Conservation (phyloP, 2,888 invertebrate species). For the Patella pellucida region DNA sequence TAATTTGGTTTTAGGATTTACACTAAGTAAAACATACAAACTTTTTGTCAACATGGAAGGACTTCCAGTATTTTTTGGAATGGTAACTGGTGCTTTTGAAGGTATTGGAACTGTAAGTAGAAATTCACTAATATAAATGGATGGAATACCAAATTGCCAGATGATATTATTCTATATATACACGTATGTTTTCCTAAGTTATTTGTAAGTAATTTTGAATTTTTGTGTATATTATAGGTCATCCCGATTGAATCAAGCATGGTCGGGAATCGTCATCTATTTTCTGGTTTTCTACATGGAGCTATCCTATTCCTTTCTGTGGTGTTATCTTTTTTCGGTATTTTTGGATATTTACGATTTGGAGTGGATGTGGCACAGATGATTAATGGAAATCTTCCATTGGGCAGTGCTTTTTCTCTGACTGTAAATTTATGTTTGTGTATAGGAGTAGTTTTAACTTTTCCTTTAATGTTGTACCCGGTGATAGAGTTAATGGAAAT, state of each 20-base stretch:
- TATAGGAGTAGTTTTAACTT: constrained; percentile 64
- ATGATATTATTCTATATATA: too few species aligned
- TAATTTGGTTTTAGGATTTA: constrained; percentile 41
- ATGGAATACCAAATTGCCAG: not conserved
- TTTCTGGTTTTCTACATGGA: constrained; percentile 59
- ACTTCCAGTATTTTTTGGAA: constrained; percentile 65
- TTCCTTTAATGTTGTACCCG: constrained; percentile 67
- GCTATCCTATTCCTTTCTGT: constrained; percentile 50
- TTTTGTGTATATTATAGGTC: constrained; percentile 47
- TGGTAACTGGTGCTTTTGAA: constrained; percentile 65
- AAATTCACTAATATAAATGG: not conserved
- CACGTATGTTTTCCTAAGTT: not conserved
- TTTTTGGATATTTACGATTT: constrained; percentile 63
- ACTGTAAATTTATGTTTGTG: constrained; percentile 63
- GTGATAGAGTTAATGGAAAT: constrained; percentile 63
- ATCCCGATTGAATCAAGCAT: constrained; percentile 70
- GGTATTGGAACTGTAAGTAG: constrained; percentile 67
- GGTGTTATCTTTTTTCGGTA: constrained; percentile 60
- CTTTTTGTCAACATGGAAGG: constrained; percentile 42
- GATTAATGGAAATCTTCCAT: constrained; percentile 60
- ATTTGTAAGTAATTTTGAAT: not conserved
- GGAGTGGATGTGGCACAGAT: constrained; percentile 62
- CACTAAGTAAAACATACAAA: constrained; percentile 32
- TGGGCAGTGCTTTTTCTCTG: constrained; percentile 41
- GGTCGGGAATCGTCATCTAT: constrained; percentile 67